Evolutionary conservation across 2,797 vertebrate species (phyloP), one percentile per base, ranked within the genome.

Genomic region (Coreius guichenoti): DNA sequence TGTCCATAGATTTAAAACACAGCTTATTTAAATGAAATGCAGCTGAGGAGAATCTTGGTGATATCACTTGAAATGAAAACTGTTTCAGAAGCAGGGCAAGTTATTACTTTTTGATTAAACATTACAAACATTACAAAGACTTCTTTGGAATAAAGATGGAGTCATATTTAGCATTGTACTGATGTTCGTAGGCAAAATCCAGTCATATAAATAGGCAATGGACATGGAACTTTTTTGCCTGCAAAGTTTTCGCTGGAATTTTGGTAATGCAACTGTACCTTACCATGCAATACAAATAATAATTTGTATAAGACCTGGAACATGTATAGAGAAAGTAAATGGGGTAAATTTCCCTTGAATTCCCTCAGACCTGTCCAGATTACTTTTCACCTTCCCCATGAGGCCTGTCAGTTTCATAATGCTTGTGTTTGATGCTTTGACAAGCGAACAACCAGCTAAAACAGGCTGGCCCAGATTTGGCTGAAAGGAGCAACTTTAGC

Each of bases 391-490:
- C 19, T 43, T 49, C 45, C n/a, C 31, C 17, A 43, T 14, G 26
- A 47, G 36, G 36, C 14, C 49, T 75, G 70, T 83, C 70, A 75
- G 43, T 67, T 73, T 83, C 12, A 49, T 65, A 58, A 74, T 29
- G 12, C 19, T 36, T 39, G 29, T 68, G 21, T 76, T 68, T n/a
- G 47, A 63, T 63, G 26, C 54, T 70, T 67, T 82, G 51, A 65
- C 49, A 49, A 56, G 61, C 26, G 36, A 23, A 69, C 47, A 31
- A 31, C 74, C 17, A 39, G 43, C 14, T 49, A 68, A 74, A 87
- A 84, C 82, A 75, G 77, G 84, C 67, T 49, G 13, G 67, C 79
- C 81, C 39, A 49, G 78, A 83, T 86, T 63, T 80, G 49, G n/a
- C 65, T 45, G 23, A 54, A 70, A 43, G 26, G 26, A 23, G 45